Base-by-base conservation (phyloP, 1,140 invertebrate genomes). In the Pseudomyrmex flavicornis region DNA sequence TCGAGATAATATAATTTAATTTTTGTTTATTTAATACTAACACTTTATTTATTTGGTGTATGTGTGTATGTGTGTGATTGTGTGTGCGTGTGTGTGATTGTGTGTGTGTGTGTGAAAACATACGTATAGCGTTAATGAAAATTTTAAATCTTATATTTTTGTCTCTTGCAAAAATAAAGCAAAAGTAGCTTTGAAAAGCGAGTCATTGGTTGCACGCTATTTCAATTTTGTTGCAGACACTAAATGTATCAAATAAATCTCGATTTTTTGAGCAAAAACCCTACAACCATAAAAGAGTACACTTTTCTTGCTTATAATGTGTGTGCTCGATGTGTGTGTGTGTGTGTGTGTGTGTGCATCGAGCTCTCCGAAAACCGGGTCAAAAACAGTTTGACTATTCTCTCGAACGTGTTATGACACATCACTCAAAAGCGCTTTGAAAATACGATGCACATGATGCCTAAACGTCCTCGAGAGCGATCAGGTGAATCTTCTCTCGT, bases 331-430 rank as follows among this genome's bases (percentile, higher is more conserved):
- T 17, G 17, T 17, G 17, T 17, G 17, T 17, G 61, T 44, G 50
- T 13, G 62, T 17, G 17, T 17, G 17, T 17, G 17, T 17, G 61
- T 44, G 50, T 13, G 62, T 54, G 8, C 35, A 5, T 35, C 35
- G 35, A 35, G n/a, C 48, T 50, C 56, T 12, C 12, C 44, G 68
- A 50, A 84, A 88, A 88, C 70, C 69, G 59, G 85, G 86, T 88
- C 85, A 87, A 88, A 87, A 88, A 87, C 85, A 54, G 85, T 84
- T 65, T 73, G 69, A 76, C 83, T 84, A 65, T 48, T 63, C 75
- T 26, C 66, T 84, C 73, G 63, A 87, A 87, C 82, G 63, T 63
- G 82, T 73, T 54, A 85, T 85, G 58, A 56, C 52, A 82, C 17
- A 35, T 35, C 76, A 52, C 85, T 88, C 54, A 63, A 84, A 87